These are phyloP conservation scores for Monoplex corrugatus DNA, from an alignment of 2,888 invertebrate genomes.

Conservation along the genomic window DNA sequence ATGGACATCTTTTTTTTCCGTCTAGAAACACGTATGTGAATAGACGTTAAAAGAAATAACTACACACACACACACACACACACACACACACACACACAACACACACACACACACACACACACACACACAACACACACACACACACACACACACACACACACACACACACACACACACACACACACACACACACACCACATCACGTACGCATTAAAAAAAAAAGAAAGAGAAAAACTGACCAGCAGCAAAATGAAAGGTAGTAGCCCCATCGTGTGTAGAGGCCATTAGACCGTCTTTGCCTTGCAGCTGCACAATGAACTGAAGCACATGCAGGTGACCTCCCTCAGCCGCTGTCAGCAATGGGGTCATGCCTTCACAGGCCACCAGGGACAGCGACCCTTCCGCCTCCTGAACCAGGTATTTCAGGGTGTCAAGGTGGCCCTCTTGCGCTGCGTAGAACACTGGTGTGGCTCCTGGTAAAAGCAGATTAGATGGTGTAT, in stretches of 20 bases:
- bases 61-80: too few species aligned
- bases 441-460: slow-evolving; percentile 93
- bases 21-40: too few species aligned
- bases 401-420: slow-evolving; percentile 92
- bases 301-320: slow-evolving; percentile 58
- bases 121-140: too few species aligned
- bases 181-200: neutral
- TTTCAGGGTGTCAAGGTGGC: slow-evolving; percentile 91
- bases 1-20: too few species aligned
- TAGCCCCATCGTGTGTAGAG: slow-evolving; percentile 89
- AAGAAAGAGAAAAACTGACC: slow-evolving; percentile 81
- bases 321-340: slow-evolving; percentile 87
- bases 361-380: slow-evolving; percentile 93
- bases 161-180: slow-evolving; percentile 16
- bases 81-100: too few species aligned
- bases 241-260: slow-evolving; percentile 93
- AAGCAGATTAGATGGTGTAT: too few species aligned
- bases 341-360: slow-evolving; percentile 94
- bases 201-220: too few species aligned
- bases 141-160: too few species aligned
- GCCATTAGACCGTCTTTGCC: slow-evolving; percentile 50
- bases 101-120: too few species aligned
- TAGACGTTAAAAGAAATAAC: too few species aligned
- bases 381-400: slow-evolving; percentile 89
- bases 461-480: slow-evolving; percentile 90